phyloP scores from a whole-genome alignment of 2,113 vertebrate species.

The Bostrychus sinensis region DNA sequence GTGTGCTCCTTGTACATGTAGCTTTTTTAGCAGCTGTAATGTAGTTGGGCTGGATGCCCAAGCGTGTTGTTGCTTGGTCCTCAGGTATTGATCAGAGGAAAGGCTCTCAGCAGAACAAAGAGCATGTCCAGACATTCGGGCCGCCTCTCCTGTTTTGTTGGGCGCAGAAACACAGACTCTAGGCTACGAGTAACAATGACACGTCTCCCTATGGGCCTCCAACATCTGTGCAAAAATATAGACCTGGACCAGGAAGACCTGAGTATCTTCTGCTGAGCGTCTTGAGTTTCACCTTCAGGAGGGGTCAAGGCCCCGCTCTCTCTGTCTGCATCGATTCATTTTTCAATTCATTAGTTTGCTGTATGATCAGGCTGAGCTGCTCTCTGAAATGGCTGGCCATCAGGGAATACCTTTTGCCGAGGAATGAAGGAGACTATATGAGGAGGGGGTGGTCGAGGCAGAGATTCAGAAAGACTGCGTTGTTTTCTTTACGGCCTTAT shows the following conservation, averaged over 20 bases:
- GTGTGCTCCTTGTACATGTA: slow-evolving; percentile 72
- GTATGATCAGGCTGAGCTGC: slow-evolving; percentile 79
- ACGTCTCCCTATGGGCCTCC: slow-evolving; percentile 70
- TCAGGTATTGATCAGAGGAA: slow-evolving; percentile 69
- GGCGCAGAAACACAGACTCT: slow-evolving; percentile 63
- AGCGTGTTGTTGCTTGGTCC: slow-evolving; percentile 68
- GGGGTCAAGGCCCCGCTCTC: slow-evolving; percentile 76
- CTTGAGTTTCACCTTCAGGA: slow-evolving; percentile 81
- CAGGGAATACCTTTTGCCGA: slow-evolving; percentile 74
- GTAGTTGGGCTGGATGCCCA: slow-evolving; percentile 68
- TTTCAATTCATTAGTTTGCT: slow-evolving; percentile 83
- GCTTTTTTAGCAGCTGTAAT: slow-evolving; percentile 71
- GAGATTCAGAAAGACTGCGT: slow-evolving; percentile 59
- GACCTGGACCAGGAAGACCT: slow-evolving; percentile 76
- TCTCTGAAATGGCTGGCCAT: slow-evolving; percentile 76
- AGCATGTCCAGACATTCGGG: slow-evolving; percentile 71
- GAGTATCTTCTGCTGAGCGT: slow-evolving; percentile 70
- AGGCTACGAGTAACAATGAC: slow-evolving; percentile 62
- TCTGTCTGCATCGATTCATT: slow-evolving; percentile 80
- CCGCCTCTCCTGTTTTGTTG: slow-evolving; percentile 55
- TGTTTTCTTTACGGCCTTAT: slow-evolving; percentile 67
- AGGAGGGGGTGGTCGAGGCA: slow-evolving; percentile 60
- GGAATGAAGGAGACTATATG: slow-evolving; percentile 69
- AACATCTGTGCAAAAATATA: slow-evolving; percentile 82
- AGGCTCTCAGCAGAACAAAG: slow-evolving; percentile 73